phyloP scores from a whole-genome alignment of 2,888 invertebrate species.

The Leptogaster cylindrica region DNA sequence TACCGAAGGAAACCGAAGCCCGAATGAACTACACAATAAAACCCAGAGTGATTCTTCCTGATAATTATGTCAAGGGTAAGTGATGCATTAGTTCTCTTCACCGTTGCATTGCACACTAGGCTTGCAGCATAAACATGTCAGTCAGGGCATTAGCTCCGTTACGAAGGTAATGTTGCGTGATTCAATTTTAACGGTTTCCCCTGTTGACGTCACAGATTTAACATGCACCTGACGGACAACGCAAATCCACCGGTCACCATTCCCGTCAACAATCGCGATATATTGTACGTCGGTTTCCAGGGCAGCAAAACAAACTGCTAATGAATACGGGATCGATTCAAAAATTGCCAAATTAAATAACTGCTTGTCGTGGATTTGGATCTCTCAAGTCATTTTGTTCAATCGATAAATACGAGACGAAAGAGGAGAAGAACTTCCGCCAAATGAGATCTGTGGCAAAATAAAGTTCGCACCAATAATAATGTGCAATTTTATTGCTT shows the following conservation, averaged over 20 bases:
- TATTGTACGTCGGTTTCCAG: conserved; percentile 26
- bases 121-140: conserved; percentile 27
- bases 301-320: not conserved
- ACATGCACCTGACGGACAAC: conserved; percentile 41
- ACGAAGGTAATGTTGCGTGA: conserved; percentile 50
- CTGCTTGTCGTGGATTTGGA: not conserved
- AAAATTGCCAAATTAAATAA: not conserved
- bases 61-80: conserved; percentile 78
- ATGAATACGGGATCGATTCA: conserved; percentile 19
- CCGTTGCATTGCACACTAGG: conserved; percentile 3
- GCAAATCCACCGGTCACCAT: conserved; percentile 3
- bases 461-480: not conserved
- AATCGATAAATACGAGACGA: conserved; percentile 17
- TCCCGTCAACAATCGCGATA: conserved; percentile 6
- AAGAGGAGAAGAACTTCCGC: no score
- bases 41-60: conserved; percentile 73
- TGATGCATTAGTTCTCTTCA: conserved; percentile 32
- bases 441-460: no score
- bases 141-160: conserved; percentile 46
- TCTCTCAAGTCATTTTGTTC: not conserved
- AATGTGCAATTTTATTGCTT: not conserved
- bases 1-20: conserved; percentile 60
- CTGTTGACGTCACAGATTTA: conserved; percentile 47
- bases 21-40: conserved; percentile 70
- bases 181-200: conserved; percentile 9